phyloP scores from a whole-genome alignment of 2,888 invertebrate species.

The Aquatica leii region DNA sequence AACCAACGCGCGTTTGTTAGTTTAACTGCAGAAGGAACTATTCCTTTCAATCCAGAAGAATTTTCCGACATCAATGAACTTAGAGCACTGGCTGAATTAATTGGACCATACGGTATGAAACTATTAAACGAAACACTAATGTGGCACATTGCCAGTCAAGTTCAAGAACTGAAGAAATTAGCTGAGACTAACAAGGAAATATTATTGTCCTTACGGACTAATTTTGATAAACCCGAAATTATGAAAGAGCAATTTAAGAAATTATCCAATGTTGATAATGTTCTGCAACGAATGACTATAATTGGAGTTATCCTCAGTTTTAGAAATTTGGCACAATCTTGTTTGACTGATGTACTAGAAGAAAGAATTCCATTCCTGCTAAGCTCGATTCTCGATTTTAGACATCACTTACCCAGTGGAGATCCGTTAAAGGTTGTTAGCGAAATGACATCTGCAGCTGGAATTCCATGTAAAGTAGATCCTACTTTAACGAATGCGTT shows the following conservation, averaged over 20 bases:
- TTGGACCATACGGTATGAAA: slow-evolving; percentile 99
- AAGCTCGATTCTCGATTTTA: slow-evolving; percentile 93
- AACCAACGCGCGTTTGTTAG: slow-evolving; percentile 97
- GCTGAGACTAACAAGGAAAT: slow-evolving; percentile 94
- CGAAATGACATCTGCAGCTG: slow-evolving; percentile 98
- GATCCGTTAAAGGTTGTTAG: slow-evolving; percentile 91
- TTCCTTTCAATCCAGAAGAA: slow-evolving; percentile 97
- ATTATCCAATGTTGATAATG: slow-evolving; percentile 91
- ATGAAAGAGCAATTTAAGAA: slow-evolving; percentile 96
- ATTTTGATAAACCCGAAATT: slow-evolving; percentile 97
- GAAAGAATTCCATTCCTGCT: slow-evolving; percentile 95
- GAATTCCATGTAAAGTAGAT: slow-evolving; percentile 92
- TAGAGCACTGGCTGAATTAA: slow-evolving; percentile 91
- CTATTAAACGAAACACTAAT: slow-evolving; percentile 94
- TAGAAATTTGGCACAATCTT: slow-evolving; percentile 91
- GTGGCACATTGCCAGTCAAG: slow-evolving; percentile 99
- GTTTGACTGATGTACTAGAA: slow-evolving; percentile 91
- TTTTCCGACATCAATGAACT: slow-evolving; percentile 97
- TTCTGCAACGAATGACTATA: slow-evolving; percentile 96
- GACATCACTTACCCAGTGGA: slow-evolving; percentile 89
- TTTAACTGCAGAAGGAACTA: slow-evolving; percentile 87
- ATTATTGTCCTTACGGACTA: slow-evolving; percentile 87
- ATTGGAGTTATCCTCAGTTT: slow-evolving; percentile 98
- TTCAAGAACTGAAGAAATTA: slow-evolving; percentile 92
- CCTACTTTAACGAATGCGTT: slow-evolving; percentile 92